Conservation (phyloP, 2,113 vertebrate species). For the Loxodonta africana region DNA sequence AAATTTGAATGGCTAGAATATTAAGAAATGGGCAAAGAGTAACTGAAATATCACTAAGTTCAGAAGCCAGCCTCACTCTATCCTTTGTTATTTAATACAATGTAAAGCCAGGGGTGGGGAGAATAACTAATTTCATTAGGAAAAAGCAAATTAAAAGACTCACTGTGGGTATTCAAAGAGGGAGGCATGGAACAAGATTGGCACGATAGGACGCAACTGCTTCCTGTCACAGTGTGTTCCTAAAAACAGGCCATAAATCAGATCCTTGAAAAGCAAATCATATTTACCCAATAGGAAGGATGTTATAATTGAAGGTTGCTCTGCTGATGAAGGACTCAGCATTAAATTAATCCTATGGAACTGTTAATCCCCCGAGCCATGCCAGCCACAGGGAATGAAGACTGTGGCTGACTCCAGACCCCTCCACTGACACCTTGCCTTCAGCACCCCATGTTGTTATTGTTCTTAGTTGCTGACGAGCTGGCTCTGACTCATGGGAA, state of each 20-base stretch:
- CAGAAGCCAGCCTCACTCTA: neutral
- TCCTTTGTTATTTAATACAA: constrained; percentile 20
- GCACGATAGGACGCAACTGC: neutral
- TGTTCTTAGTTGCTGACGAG: neutral
- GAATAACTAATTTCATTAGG: constrained; percentile 54
- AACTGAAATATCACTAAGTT: constrained; percentile 23
- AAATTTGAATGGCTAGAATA: neutral
- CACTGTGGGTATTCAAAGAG: constrained; percentile 2
- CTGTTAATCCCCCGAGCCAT: neutral
- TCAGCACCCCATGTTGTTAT: neutral
- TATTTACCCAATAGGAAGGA: constrained; percentile 41
- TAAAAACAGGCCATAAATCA: constrained; percentile 48
- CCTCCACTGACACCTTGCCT: neutral
- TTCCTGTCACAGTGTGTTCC: neutral
- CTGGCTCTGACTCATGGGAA: neutral
- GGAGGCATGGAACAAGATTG: constrained; percentile 25
- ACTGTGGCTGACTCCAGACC: too few relatives aligned
- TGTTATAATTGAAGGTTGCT: constrained; percentile 26
- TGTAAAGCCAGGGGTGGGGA: neutral
- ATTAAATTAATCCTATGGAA: neutral
- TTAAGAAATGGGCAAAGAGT: constrained; percentile 47
- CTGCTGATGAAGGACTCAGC: constrained; percentile 36
- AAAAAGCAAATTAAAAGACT: constrained; percentile 60
- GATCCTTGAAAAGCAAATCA: constrained; percentile 57
- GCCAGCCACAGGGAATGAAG: neutral